Evolutionary conservation across 2,797 vertebrate species (phyloP).

Genomic region (Sebastes wilsoni): DNA sequence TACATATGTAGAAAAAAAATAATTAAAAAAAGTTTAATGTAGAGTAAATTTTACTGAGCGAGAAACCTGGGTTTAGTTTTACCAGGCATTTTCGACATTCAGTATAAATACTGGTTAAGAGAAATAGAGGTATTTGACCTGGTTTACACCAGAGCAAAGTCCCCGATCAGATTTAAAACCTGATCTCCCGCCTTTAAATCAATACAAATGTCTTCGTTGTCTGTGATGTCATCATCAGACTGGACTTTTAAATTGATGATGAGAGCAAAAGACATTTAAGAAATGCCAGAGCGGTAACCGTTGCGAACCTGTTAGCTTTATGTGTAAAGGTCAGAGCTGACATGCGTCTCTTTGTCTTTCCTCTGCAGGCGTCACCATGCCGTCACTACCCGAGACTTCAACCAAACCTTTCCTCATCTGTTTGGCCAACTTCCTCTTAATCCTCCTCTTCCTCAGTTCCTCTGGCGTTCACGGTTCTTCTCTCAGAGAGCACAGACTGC

Average conservation of each 20-base stretch:
- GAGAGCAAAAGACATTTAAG: conserved; percentile 14
- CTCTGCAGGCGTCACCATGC: conserved; percentile 74
- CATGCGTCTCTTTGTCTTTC: conserved; percentile 43
- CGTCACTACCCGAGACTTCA: conserved; percentile 52
- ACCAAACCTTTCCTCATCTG: conserved; percentile 70
- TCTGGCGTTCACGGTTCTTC: conserved; percentile 80
- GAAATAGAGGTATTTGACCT: background rate
- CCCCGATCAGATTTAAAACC: background rate
- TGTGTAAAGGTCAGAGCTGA: conserved; percentile 61
- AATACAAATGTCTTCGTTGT: background rate
- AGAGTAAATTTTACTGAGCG: background rate
- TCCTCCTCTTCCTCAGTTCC: conserved; percentile 74
- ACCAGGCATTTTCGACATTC: background rate
- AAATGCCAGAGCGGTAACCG: conserved; percentile 32
- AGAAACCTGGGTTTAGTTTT: background rate
- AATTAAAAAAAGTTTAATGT: no score
- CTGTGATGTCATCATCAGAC: background rate
- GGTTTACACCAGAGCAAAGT: background rate
- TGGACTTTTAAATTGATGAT: conserved; percentile 24
- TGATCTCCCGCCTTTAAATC: background rate
- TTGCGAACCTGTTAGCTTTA: conserved; percentile 24
- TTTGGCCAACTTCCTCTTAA: conserved; percentile 72
- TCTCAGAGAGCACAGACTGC: conserved; percentile 86
- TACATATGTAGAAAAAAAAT: no score
- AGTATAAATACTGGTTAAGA: background rate